A percentile compares a stretch with the other conserved stretches of the same genome.
These are phyloP conservation scores for Nyctereutes procyonoides DNA, from an alignment of 2,113 vertebrate genomes.

Conservation along the genomic window DNA sequence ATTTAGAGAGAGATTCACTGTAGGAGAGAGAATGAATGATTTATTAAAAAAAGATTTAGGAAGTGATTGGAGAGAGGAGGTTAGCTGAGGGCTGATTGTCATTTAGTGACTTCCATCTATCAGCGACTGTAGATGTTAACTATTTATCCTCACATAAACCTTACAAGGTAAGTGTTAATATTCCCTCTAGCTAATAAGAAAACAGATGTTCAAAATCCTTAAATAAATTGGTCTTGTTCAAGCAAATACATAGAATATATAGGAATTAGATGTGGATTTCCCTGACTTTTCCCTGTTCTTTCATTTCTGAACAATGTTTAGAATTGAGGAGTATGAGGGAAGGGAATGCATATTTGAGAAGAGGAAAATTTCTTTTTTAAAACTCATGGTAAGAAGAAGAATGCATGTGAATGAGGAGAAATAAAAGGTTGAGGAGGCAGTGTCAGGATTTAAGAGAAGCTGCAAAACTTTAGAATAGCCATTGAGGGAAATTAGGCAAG, in stretches of 20 bases:
- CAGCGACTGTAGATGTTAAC: not conserved
- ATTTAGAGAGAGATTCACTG: not conserved
- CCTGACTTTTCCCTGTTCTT: not conserved
- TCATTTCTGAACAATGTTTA: not conserved
- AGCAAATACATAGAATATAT: not conserved
- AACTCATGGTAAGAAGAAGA: not conserved
- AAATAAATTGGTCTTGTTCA: not conserved
- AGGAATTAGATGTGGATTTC: not conserved
- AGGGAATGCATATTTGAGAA: not conserved
- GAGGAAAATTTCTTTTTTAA: not conserved
- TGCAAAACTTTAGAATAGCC: not conserved
- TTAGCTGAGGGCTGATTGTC: not conserved
- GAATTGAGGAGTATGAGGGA: not conserved
- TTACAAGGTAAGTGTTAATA: not conserved
- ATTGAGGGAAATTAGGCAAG: not conserved
- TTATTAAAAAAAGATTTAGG: not conserved
- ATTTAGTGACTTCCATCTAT: not conserved
- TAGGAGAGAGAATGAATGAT: not conserved
- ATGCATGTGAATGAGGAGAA: not conserved
- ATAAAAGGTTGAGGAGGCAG: not conserved
- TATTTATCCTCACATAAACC: not conserved
- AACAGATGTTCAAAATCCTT: not conserved
- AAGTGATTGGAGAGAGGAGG: not conserved
- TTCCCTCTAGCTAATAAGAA: not conserved
- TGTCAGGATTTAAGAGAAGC: not conserved